These are phyloP conservation scores for Bombus turneri DNA, from an alignment of 1,140 invertebrate species.

Conservation along the genomic window DNA sequence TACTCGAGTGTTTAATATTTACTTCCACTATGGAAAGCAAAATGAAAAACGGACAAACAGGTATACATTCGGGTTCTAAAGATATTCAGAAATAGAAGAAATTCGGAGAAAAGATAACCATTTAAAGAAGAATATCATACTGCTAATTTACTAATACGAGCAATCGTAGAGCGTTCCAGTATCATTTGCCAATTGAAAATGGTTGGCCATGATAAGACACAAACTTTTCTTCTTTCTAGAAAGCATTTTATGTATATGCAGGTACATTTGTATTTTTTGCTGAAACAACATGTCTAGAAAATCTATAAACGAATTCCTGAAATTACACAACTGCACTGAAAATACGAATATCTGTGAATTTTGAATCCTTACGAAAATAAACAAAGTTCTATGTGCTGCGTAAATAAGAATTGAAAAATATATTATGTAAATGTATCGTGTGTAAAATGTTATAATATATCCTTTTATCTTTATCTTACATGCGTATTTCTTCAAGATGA, in stretches of 20 bases:
- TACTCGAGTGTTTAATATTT: background rate
- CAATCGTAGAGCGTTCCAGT: background rate
- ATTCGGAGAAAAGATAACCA: constrained; percentile 6
- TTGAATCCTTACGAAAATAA: background rate
- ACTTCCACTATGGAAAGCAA: background rate
- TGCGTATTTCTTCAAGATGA: background rate
- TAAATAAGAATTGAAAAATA: background rate
- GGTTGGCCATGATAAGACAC: background rate
- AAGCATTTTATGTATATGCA: background rate
- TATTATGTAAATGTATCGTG: background rate
- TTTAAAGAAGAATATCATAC: background rate
- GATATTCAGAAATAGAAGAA: background rate
- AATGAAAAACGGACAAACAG: background rate
- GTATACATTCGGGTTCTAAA: background rate
- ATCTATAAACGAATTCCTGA: background rate
- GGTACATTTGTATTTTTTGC: background rate
- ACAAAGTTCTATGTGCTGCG: too few species aligned
- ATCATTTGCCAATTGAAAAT: constrained; percentile 2
- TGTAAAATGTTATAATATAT: background rate
- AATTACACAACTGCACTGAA: background rate
- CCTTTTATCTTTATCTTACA: background rate
- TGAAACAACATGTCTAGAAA: background rate
- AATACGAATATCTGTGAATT: background rate
- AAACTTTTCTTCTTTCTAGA: background rate
- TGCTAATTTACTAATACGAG: background rate